phyloP scores from a whole-genome alignment of 2,888 invertebrate genomes.

The Eurois occulta region DNA sequence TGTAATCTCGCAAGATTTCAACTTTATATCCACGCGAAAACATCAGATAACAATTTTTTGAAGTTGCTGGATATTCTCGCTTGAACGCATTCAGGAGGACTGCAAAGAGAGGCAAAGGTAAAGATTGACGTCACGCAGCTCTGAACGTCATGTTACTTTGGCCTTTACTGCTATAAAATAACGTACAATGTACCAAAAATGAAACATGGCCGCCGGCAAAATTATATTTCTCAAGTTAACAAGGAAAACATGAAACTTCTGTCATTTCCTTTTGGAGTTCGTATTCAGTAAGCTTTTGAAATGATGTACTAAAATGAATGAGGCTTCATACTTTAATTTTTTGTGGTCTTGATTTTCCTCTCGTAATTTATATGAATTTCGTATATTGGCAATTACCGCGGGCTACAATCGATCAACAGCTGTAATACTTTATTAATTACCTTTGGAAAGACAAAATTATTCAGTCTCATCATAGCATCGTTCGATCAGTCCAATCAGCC shows the following conservation, averaged over 20 bases:
- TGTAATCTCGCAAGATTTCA: conserved; percentile 66
- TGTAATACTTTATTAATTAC: conserved; percentile 52
- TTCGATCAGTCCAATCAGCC: conserved; percentile 24
- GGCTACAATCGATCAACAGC: conserved; percentile 16
- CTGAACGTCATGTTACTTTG: conserved; percentile 71
- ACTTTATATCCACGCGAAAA: conserved; percentile 72
- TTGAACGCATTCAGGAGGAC: conserved; percentile 78
- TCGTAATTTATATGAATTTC: conserved; percentile 30
- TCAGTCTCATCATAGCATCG: conserved; percentile 28
- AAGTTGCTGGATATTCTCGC: conserved; percentile 76
- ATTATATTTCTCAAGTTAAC: conserved; percentile 79
- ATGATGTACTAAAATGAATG: conserved; percentile 53
- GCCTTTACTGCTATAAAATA: conserved; percentile 73
- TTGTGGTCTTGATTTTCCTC: conserved; percentile 24
- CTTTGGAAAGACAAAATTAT: conserved; percentile 25
- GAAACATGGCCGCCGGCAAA: conserved; percentile 69
- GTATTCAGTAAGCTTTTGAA: conserved; percentile 64
- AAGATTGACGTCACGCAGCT: conserved; percentile 70
- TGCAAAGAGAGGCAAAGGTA: conserved; percentile 73
- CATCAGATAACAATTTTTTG: conserved; percentile 76
- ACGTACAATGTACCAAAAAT: conserved; percentile 68
- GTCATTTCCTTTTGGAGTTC: conserved; percentile 75
- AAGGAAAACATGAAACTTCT: conserved; percentile 82
- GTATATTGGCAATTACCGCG: conserved; percentile 26
- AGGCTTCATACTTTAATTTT: conserved; percentile 27